phyloP scores from a whole-genome alignment of 2,888 invertebrate genomes.

The Drosophila pseudotakahashii region DNA sequence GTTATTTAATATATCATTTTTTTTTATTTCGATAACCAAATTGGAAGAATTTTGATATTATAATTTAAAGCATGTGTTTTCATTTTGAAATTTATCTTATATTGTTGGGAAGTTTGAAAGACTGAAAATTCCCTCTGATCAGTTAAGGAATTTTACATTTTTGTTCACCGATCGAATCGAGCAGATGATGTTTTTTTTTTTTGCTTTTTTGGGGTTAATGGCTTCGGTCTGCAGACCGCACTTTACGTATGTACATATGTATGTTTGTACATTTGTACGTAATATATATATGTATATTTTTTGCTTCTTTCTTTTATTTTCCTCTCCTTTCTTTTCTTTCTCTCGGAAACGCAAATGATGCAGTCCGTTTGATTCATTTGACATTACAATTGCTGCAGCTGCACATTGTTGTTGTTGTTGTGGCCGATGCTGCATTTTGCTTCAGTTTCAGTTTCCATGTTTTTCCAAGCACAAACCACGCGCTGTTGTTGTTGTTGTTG shows the following conservation, averaged over 20 bases:
- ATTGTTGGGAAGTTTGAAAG: no score
- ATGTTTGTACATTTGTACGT: not conserved
- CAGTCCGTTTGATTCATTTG: slow-evolving; percentile 25
- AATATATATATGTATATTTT: slow-evolving; percentile 8
- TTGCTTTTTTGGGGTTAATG: slow-evolving; percentile 22
- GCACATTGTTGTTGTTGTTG: slow-evolving; percentile 21
- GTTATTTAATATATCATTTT: no score
- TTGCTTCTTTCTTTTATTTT: slow-evolving; percentile 1
- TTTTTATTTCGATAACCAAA: no score
- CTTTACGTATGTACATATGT: slow-evolving; percentile 1
- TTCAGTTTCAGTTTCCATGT: slow-evolving; percentile 18
- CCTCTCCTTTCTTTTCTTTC: slow-evolving; percentile 4
- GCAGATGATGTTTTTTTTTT: not conserved
- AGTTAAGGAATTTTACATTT: not conserved
- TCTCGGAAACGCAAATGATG: slow-evolving; percentile 5
- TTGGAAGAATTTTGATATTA: no score
- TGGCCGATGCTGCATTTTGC: slow-evolving; percentile 9
- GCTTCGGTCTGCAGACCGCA: slow-evolving; percentile 13
- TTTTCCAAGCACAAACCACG: slow-evolving; percentile 2
- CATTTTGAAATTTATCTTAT: no score
- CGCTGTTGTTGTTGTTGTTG: slow-evolving; percentile 27
- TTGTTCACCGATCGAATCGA: not conserved
- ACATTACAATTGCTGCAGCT: slow-evolving; percentile 33
- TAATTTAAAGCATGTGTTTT: no score
- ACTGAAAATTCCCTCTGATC: no score